These are phyloP conservation scores for Heliconius charithonia DNA, from an alignment of 2,888 invertebrate species.

Conservation along the genomic window DNA sequence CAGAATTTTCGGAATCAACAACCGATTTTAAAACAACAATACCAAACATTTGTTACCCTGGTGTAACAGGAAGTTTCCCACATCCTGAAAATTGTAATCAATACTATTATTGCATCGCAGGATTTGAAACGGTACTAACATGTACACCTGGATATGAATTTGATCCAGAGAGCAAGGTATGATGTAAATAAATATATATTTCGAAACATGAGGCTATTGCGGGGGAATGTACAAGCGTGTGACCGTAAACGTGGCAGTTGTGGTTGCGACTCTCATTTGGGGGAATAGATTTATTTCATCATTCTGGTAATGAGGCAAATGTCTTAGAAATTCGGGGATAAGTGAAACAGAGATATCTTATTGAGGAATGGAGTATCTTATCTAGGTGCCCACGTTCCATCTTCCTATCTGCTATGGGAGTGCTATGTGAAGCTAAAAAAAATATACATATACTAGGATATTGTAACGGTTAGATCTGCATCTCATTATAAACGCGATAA, in stretches of 20 bases:
- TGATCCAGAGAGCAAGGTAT: slow-evolving; percentile 44
- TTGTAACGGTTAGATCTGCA: too few relatives aligned
- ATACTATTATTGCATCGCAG: slow-evolving; percentile 59
- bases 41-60: slow-evolving; percentile 51
- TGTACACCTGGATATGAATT: slow-evolving; percentile 58
- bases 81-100: slow-evolving; percentile 57
- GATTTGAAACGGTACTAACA: slow-evolving; percentile 50
- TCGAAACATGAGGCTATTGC: background rate
- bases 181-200: background rate
- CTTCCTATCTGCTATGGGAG: background rate
- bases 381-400: background rate
- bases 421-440: background rate
- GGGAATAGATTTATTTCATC: too few relatives aligned
- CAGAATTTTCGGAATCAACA: background rate
- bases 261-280: too few relatives aligned
- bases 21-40: slow-evolving; percentile 19
- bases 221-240: background rate
- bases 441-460: background rate
- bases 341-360: background rate
- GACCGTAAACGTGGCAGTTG: background rate
- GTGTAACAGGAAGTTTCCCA: slow-evolving; percentile 55
- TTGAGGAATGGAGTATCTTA: background rate
- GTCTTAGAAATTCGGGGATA: background rate
- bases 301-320: too few relatives aligned
- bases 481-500: too few relatives aligned